Evolutionary conservation across 2,113 vertebrate genomes (phyloP).

Genomic region (Puntigrus tetrazona): DNA sequence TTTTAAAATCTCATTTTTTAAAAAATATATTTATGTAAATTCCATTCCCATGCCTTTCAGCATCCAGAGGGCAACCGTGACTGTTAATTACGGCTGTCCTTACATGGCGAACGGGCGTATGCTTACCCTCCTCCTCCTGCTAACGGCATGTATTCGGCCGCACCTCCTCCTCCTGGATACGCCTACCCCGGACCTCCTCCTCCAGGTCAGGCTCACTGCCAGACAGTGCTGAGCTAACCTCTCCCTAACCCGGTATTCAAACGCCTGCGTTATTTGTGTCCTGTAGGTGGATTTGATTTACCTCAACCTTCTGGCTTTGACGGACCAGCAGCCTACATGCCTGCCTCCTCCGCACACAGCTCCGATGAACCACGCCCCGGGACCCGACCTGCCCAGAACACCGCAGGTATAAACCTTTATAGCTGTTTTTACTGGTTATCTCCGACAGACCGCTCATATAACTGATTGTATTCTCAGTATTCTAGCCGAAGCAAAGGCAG

Average conservation of each 20-base stretch:
- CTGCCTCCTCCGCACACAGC: constrained; percentile 92
- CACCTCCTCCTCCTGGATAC: constrained; percentile 82
- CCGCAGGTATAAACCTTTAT: constrained; percentile 83
- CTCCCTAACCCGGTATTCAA: too few relatives aligned
- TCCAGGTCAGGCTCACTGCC: constrained; percentile 68
- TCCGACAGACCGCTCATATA: neutral
- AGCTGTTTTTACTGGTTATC: neutral
- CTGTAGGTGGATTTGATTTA: constrained; percentile 83
- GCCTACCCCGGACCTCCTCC: constrained; percentile 82
- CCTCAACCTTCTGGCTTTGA: constrained; percentile 78
- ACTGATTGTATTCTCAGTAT: neutral
- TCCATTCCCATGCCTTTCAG: too few relatives aligned
- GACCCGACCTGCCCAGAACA: constrained; percentile 82
- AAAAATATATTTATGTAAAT: too few relatives aligned
- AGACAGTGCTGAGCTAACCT: neutral
- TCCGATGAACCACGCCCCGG: constrained; percentile 82
- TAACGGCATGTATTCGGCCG: constrained; percentile 82
- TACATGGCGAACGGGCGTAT: constrained; percentile 91
- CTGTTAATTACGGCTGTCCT: constrained; percentile 82
- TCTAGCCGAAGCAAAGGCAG: constrained; percentile 91
- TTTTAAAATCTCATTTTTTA: too few relatives aligned
- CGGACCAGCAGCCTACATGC: constrained; percentile 83
- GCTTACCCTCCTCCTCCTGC: constrained; percentile 80
- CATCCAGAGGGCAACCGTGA: constrained; percentile 89
- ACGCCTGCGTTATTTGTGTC: neutral